Base-by-base conservation (phyloP, 2,113 vertebrate genomes). In the Nothoprocta pentlandii region DNA sequence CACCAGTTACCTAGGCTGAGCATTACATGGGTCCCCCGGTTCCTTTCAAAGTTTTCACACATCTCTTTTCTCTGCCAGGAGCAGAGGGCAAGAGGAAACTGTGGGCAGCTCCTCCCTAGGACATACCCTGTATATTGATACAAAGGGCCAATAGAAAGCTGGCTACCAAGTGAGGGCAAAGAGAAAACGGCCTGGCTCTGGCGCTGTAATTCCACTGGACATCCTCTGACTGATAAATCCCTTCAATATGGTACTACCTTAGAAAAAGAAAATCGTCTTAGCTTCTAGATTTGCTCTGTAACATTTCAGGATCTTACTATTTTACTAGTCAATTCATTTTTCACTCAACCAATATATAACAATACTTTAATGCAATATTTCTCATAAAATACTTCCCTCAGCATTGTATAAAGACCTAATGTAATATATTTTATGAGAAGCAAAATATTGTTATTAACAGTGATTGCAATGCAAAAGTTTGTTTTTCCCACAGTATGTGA, bases 41-140 rank as follows among this genome's bases (percentile, higher is more conserved):
- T 51, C 22, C 9, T 44, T 51, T 41, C 32, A 17, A 17, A 13
- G 6, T 30, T 25, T 63, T 80, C 12, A 17, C n/a, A 4, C 44
- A 17, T 8, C 4, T 20, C 8, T 44, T 16, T 4, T 42, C 32
- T 80, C 49, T 47, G 19, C 10, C 14, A 74, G 12, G 20, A 56
- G 3, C 1, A 56, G 14, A 7, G 12, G 51, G 21, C 11, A 16
- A 42, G 21, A 4, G 13, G 26, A 39, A 10, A 0, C 3, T 1
- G 5, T 9, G 28, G 4, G 51, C 32, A 14, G 7, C 0, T 13
- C 10, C 8, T 47, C 16, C 26, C 17, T 6, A 59, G 12, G 8
- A 49, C 7, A 3, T 25, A 49, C 10, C 36, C 44, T 51, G 28
- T 75, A 20, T 12, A 36, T 54, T 46, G 16, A 6, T 12, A 39